Conservation (phyloP, 2,888 invertebrate species). For the Odiellus spinosus region DNA sequence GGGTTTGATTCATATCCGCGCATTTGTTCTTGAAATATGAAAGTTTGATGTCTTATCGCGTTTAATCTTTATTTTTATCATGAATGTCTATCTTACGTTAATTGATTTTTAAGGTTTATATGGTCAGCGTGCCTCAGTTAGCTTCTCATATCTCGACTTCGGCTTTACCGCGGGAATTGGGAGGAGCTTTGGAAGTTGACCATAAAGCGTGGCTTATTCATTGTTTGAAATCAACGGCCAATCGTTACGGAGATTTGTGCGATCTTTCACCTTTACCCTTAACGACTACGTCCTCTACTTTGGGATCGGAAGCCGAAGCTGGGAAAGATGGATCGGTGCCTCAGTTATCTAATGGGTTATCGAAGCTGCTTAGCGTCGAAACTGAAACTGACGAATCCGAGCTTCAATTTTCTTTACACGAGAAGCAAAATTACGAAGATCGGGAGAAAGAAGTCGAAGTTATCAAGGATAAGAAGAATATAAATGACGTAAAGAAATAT, state of each 20-base stretch:
- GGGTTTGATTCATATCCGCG: too few relatives aligned
- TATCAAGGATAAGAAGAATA: conserved; percentile 9
- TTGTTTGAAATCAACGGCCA: conserved; percentile 40
- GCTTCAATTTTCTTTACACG: conserved; percentile 20
- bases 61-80: not conserved
- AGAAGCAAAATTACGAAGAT: conserved; percentile 19
- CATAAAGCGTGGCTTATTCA: conserved; percentile 73
- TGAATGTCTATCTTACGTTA: not conserved
- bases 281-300: too few relatives aligned
- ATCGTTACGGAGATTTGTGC: conserved; percentile 18
- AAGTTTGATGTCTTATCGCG: not conserved
- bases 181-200: conserved; percentile 66
- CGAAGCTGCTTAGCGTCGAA: conserved; percentile 10
- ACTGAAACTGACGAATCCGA: conserved; percentile 21
- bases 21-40: not conserved
- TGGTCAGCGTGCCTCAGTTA: conserved; percentile 68
- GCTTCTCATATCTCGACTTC: conserved; percentile 74
- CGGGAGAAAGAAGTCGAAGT: conserved; percentile 20
- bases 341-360: conserved; percentile 3
- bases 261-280: conserved; percentile 13
- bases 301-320: conserved; percentile 6
- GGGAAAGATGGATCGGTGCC: conserved; percentile 5
- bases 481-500: too few relatives aligned
- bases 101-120: conserved; percentile 49
- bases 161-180: conserved; percentile 72